Evolutionary conservation across 2,888 invertebrate species (phyloP).

Genomic region (Drosophila quinaria): DNA sequence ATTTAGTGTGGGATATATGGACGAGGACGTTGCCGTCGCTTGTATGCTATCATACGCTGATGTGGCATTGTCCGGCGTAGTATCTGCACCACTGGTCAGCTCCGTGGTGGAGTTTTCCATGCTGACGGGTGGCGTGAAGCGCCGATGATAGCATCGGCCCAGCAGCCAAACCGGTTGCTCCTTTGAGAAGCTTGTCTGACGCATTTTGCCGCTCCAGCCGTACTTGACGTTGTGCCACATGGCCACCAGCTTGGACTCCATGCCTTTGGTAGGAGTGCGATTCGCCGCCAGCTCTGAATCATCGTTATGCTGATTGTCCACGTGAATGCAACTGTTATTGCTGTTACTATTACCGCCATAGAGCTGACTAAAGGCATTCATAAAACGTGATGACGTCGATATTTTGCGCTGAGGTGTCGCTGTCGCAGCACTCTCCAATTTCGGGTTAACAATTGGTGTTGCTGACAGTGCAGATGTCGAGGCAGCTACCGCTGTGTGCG

Average conservation of each 20-base stretch:
- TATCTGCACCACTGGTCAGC: constrained; percentile 58
- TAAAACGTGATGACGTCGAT: constrained; percentile 85
- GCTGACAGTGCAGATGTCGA: constrained; percentile 40
- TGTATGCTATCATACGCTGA: constrained; percentile 77
- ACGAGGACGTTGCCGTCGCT: constrained; percentile 38
- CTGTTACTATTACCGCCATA: constrained; percentile 66
- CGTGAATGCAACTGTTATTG: constrained; percentile 49
- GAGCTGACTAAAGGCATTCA: constrained; percentile 85
- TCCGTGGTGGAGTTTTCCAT: constrained; percentile 86
- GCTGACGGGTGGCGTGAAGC: constrained; percentile 88
- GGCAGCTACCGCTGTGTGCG: constrained; percentile 39
- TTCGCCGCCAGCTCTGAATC: constrained; percentile 76
- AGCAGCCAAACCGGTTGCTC: constrained; percentile 95
- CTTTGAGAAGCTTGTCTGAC: constrained; percentile 90
- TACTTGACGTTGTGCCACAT: constrained; percentile 98
- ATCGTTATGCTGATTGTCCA: constrained; percentile 54
- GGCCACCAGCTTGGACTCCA: constrained; percentile 93
- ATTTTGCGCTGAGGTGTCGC: constrained; percentile 85
- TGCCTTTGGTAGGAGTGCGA: constrained; percentile 87
- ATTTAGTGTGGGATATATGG: constrained; percentile 73
- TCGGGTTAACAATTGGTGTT: constrained; percentile 46
- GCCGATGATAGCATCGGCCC: constrained; percentile 93
- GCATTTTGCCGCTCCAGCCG: constrained; percentile 93
- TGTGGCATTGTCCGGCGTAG: constrained; percentile 67
- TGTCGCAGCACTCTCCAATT: constrained; percentile 57